phyloP scores from a whole-genome alignment of 1,140 invertebrate species.

The Cardiocondyla obscurior region DNA sequence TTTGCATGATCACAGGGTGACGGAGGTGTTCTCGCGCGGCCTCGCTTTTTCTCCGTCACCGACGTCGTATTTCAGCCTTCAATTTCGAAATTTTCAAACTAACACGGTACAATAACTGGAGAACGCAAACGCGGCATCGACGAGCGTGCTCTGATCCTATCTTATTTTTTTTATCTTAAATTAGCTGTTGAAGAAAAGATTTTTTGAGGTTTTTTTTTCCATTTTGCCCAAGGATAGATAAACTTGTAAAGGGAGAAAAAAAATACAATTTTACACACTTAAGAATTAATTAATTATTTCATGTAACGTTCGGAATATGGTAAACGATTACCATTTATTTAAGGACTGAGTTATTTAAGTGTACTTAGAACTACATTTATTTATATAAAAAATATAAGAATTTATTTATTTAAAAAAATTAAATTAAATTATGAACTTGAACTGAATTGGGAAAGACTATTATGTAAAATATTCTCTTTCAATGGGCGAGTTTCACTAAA shows the following conservation, averaged over 20 bases:
- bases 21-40: neutral
- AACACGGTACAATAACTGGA: neutral
- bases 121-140: neutral
- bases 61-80: neutral
- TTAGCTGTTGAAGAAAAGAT: too few species aligned
- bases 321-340: too few species aligned
- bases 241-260: too few species aligned
- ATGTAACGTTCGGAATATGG: too few species aligned
- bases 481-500: neutral
- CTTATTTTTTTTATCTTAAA: too few species aligned
- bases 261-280: too few species aligned
- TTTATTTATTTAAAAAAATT: neutral
- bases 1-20: conserved; percentile 39
- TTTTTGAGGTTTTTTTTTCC: too few species aligned
- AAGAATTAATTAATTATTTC: too few species aligned
- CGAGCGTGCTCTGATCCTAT: neutral
- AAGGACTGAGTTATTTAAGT: too few species aligned
- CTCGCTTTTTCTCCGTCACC: neutral
- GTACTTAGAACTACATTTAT: too few species aligned
- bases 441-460: neutral
- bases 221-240: too few species aligned
- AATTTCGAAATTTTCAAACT: neutral
- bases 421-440: neutral
- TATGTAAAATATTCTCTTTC: neutral
- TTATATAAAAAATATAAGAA: neutral